A percentile compares a stretch with the other conserved stretches of the same genome.
Conservation (phyloP, 2,113 vertebrate species). For the Plecturocebus donacophilus region DNA sequence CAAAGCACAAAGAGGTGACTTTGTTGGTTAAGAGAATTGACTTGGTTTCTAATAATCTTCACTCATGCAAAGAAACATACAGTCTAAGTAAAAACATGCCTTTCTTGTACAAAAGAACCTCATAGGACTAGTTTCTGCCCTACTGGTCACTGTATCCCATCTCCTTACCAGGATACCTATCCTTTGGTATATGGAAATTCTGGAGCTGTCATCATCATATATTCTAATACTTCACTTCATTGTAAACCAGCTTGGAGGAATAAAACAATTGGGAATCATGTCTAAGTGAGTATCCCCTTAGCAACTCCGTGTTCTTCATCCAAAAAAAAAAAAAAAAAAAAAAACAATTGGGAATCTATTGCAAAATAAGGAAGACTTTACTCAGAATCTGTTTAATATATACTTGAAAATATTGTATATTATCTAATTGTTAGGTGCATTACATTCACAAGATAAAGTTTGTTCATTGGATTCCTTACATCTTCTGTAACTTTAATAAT, state of each 20-base stretch:
- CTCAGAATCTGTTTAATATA: neutral
- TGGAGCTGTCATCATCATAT: neutral
- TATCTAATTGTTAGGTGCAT: neutral
- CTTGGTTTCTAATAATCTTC: neutral
- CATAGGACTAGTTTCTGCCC: rapidly evolving
- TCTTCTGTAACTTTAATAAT: neutral
- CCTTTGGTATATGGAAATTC: neutral
- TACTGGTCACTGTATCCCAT: neutral
- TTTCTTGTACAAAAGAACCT: neutral
- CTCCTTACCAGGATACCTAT: neutral
- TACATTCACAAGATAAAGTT: neutral
- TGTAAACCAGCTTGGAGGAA: neutral
- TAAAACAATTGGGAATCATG: neutral
- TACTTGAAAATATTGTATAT: neutral
- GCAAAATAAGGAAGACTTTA: neutral
- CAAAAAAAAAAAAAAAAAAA: too few species aligned
- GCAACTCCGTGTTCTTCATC: too few species aligned
- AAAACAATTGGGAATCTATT: neutral
- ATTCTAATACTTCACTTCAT: neutral
- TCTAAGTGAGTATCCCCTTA: too few species aligned
- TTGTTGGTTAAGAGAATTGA: neutral
- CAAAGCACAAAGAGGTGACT: neutral
- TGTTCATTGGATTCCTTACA: neutral
- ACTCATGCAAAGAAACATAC: neutral
- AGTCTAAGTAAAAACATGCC: neutral